Percentiles rank a stretch among this genome's conserved stretches.
Conservation (phyloP, 2,113 vertebrate genomes). For the Orthonyx spaldingii region DNA sequence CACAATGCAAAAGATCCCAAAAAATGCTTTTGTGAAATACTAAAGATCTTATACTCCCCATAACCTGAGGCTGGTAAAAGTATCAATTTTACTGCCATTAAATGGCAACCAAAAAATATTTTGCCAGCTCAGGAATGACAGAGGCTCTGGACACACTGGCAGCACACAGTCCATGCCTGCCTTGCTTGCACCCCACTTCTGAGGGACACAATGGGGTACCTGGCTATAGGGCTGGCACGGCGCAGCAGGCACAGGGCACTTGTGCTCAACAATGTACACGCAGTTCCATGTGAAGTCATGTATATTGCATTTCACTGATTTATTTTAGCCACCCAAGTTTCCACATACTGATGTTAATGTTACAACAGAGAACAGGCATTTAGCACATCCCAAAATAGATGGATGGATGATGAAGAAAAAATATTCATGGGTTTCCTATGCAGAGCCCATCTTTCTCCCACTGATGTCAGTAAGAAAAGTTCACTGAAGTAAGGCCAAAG, state of each 20-base stretch:
- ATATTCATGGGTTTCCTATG: conserved; percentile 24
- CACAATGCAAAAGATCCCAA: not conserved
- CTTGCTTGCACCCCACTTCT: not conserved
- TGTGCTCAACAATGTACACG: conserved; percentile 21
- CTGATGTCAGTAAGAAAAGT: not conserved
- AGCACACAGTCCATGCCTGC: not conserved
- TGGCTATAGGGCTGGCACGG: not conserved
- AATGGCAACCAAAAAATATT: not conserved
- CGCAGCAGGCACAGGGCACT: not conserved
- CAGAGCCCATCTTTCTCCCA: not conserved
- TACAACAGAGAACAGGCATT: conserved; percentile 68
- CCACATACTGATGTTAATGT: conserved; percentile 63
- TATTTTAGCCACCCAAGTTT: conserved; percentile 67
- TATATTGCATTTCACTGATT: conserved; percentile 67
- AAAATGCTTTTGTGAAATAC: not conserved
- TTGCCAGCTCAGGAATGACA: not conserved
- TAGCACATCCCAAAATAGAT: conserved; percentile 68
- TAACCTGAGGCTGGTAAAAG: not conserved
- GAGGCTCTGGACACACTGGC: not conserved
- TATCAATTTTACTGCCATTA: not conserved
- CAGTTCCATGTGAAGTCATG: conserved; percentile 51
- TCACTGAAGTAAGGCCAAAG: not conserved
- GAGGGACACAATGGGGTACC: not conserved
- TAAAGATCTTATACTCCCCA: not conserved
- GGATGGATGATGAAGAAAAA: conserved; percentile 41